Evolutionary conservation across 2,113 vertebrate genomes (phyloP), one percentile per base, ranked within the genome.

Genomic region (Deroptyus accipitrinus): DNA sequence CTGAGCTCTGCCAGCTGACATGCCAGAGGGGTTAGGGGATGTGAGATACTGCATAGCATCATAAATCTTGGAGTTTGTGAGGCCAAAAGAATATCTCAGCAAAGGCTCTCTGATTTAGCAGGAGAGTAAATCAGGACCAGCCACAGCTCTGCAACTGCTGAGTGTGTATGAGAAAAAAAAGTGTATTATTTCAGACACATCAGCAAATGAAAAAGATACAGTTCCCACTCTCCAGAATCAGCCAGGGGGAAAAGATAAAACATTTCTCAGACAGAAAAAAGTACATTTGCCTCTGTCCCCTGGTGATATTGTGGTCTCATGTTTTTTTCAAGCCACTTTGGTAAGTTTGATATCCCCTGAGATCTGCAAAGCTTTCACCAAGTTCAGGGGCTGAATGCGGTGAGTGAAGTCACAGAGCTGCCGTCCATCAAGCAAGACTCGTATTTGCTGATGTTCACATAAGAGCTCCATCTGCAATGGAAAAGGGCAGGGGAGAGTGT

Each of bases 381-480:
- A 97, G 76, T 97, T 97, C 31, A 99, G 97, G 30, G 92, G 98
- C 35, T 97, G 90, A 78, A 99, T 24, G 27, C 99, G 98, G 94
- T 99, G 98, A 77, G 96, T 95, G 96, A 99, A 99, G 86, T 98
- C 98, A 80, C 98, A 99, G 82, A 99, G 97, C 59, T 98, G 98
- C 93, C 98, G 98, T 25, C 99, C 99, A 51, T 99, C 99, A 73
- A 99, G 97, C 95, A 99, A 70, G 87, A 99, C 98, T 49, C 98
- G 98, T 88, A 99, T 99, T 96, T 99, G 99, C 97, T 99, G 99
- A 95, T 99, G 99, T 91, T 99, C 98, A 94, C 99, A 99, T 6
- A 99, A 98, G 5, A 99, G 98, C 95, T 99, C 99, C 99, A 99
- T 99, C 99, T 99, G 75, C 51, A 67, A 93, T 23, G 54, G 42